Conservation (phyloP, 2,888 invertebrate genomes). For the Nycteola revayana region DNA sequence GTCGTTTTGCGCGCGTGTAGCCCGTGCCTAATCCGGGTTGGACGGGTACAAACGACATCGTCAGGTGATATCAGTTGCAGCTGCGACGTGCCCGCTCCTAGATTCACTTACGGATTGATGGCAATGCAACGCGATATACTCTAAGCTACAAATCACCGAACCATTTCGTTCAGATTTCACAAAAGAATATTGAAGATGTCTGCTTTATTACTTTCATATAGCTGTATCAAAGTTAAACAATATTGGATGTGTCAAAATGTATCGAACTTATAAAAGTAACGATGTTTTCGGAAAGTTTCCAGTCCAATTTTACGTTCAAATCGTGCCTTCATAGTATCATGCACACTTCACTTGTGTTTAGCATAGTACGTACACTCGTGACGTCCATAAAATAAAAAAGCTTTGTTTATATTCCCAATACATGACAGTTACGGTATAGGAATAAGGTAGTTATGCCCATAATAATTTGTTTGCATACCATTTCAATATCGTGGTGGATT, state of each 20-base stretch:
- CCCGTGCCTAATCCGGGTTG: conserved; percentile 49
- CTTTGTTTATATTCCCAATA: conserved; percentile 23
- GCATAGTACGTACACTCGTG: conserved; percentile 16
- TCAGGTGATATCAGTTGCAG: conserved; percentile 69
- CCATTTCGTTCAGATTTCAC: conserved; percentile 31
- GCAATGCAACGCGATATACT: conserved; percentile 58
- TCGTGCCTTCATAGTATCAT: conserved; percentile 10
- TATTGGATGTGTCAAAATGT: conserved; percentile 12
- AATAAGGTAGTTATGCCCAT: conserved; percentile 4
- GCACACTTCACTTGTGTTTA: conserved; percentile 24
- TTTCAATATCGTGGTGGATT: conserved; percentile 19
- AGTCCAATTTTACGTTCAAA: conserved; percentile 13
- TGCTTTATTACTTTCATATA: conserved; percentile 23
- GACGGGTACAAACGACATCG: conserved; percentile 69
- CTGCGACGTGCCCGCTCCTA: conserved; percentile 52
- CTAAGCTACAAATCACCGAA: conserved; percentile 49
- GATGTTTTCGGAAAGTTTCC: conserved; percentile 8
- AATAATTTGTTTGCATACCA: conserved; percentile 16
- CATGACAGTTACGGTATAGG: conserved; percentile 23
- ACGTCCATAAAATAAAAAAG: conserved; percentile 16
- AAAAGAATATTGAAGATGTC: conserved; percentile 35
- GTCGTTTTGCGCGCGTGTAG: conserved; percentile 47
- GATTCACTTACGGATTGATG: conserved; percentile 71
- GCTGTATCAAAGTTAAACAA: too few relatives aligned
- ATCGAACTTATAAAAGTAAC: conserved; percentile 9